Evolutionary conservation across 2,797 vertebrate genomes (phyloP), one percentile per base, ranked within the genome.

Genomic region (Ambastaia sidthimunki): DNA sequence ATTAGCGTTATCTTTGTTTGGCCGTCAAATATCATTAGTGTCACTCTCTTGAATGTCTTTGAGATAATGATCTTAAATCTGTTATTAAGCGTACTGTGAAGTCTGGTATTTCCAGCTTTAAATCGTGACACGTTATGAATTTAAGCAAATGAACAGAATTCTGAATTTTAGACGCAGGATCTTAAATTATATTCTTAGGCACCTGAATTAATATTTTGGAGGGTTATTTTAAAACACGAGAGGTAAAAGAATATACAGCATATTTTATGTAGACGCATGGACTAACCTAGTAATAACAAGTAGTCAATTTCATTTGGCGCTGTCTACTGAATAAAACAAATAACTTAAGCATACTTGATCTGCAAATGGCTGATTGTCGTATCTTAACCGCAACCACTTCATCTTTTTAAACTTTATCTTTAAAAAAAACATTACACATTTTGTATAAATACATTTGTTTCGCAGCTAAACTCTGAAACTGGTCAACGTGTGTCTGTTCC

Each of bases 1-100:
- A 80, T 71, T 52, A 62, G 59, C 62, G 18, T 65, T 83, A 71
- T 57, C 77, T 72, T 72, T 76, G 74, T 78, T 82, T 70, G 44
- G 57, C 73, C 71, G 75, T 74, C 80, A 81, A 81, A 81, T 76
- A 81, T 70, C 73, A 75, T 74, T 74, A 81, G 78, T 50, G 78
- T 80, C 78, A 74, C 78, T 59, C 78, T 74, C 37, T 80, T 73
- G 71, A 37, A 80, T 74, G 62, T 81, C 72, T 66, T 83, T 66
- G 60, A 34, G 76, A 80, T 71, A 80, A 63, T 57, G 71, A 74
- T 19, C 47, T 25, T 79, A 79, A 68, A 76, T 80, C 48, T 69
- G 73, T 73, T 65, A 80, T 83, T 72, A 71, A 80, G 59, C 72
- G 31, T 15, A 25, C 10, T 7, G 23, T 3, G 31, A 52, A 62